These are phyloP conservation scores for Smutsia temminckii DNA, from an alignment of 2,797 vertebrate species.

Conservation along the genomic window DNA sequence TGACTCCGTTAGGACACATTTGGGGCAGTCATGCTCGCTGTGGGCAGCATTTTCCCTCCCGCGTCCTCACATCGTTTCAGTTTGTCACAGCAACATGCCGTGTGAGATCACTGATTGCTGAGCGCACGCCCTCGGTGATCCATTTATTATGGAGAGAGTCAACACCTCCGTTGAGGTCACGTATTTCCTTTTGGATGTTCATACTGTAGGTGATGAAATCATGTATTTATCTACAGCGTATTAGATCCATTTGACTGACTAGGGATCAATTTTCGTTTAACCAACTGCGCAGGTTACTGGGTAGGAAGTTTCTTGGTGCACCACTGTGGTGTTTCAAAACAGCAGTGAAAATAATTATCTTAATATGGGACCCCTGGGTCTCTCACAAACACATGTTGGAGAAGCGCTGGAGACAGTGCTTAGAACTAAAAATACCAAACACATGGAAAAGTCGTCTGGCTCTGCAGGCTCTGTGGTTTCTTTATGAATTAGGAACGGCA, in stretches of 20 bases:
- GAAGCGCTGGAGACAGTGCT: constrained; percentile 75
- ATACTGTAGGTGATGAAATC: constrained; percentile 89
- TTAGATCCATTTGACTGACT: constrained; percentile 85
- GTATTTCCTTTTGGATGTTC: constrained; percentile 79
- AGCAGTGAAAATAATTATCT: constrained; percentile 87
- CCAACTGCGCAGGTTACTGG: constrained; percentile 77
- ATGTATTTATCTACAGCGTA: constrained; percentile 90
- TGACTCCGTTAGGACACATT: constrained; percentile 82
- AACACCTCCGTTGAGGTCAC: constrained; percentile 89
- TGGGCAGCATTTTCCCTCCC: constrained; percentile 90
- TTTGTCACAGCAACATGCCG: constrained; percentile 92
- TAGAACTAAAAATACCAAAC: constrained; percentile 83
- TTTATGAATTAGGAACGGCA: constrained; percentile 86
- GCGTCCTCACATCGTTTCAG: constrained; percentile 90
- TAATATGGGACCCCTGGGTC: constrained; percentile 80
- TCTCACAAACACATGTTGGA: constrained; percentile 85
- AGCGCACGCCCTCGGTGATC: constrained; percentile 88
- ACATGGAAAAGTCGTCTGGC: constrained; percentile 87
- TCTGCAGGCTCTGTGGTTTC: constrained; percentile 74
- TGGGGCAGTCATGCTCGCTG: constrained; percentile 85
- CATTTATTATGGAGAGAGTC: constrained; percentile 92
- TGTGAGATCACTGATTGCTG: constrained; percentile 94
- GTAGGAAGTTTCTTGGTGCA: constrained; percentile 85
- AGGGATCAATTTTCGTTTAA: constrained; percentile 88
- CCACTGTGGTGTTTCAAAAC: constrained; percentile 80